These are phyloP conservation scores for Simalia tracyae DNA, from an alignment of 2,797 vertebrate genomes.

Conservation along the genomic window DNA sequence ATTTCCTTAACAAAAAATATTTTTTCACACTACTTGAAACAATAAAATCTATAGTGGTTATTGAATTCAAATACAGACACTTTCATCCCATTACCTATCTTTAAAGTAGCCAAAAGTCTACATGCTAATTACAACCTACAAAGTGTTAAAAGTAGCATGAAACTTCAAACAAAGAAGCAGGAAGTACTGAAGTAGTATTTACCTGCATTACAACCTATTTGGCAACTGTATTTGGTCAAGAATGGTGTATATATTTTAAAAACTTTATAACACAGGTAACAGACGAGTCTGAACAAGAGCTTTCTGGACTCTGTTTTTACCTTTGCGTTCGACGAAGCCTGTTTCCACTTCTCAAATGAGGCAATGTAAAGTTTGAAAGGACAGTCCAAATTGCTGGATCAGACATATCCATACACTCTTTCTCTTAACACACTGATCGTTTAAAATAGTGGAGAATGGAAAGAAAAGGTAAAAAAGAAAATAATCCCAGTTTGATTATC, in stretches of 20 bases:
- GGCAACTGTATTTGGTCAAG: background rate
- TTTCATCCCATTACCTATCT: background rate
- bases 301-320: slow-evolving; percentile 68
- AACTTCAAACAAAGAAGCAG: slow-evolving; percentile 25
- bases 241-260: background rate
- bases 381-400: slow-evolving; percentile 87
- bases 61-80: background rate
- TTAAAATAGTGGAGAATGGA: slow-evolving; percentile 45
- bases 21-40: slow-evolving; percentile 17
- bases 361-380: slow-evolving; percentile 90
- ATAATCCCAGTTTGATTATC: slow-evolving; percentile 28
- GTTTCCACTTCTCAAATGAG: slow-evolving; percentile 85
- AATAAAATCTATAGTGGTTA: background rate
- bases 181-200: background rate
- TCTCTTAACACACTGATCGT: slow-evolving; percentile 18
- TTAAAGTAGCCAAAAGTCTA: accelerated
- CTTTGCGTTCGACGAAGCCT: slow-evolving; percentile 92
- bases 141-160: slow-evolving; percentile 11
- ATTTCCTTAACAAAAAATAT: slow-evolving; percentile 25
- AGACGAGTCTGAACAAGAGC: background rate
- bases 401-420: slow-evolving; percentile 77
- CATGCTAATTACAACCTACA: background rate
- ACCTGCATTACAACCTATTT: background rate
- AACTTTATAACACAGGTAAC: background rate
- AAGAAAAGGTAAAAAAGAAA: background rate